These are phyloP conservation scores for Hyles euphorbiae DNA, from an alignment of 1,140 invertebrate species.

Conservation along the genomic window DNA sequence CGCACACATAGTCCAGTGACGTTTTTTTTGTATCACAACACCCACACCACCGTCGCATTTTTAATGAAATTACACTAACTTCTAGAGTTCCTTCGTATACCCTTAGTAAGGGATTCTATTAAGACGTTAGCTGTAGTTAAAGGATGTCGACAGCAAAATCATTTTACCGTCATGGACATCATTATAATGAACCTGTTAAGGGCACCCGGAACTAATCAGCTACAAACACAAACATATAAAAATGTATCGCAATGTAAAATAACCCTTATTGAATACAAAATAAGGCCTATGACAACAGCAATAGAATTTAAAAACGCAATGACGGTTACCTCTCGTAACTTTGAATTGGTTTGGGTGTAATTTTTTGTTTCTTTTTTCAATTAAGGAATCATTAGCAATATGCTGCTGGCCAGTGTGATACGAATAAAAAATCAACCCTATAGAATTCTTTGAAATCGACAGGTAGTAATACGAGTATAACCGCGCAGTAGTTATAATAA, in stretches of 20 bases:
- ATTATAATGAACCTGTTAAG: conserved; percentile 2
- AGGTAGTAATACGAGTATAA: no score
- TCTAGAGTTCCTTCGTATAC: no score
- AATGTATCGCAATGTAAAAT: conserved; percentile 9
- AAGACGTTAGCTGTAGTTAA: no score
- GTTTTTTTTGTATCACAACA: no score
- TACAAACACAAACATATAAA: not conserved
- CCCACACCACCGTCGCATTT: no score
- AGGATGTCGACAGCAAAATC: no score
- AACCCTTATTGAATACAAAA: not conserved
- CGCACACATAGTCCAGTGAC: no score
- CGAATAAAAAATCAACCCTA: no score
- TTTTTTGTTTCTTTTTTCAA: conserved; percentile 10
- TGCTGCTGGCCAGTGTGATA: conserved; percentile 9
- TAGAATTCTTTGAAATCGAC: no score
- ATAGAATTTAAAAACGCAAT: not conserved
- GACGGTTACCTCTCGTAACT: not conserved
- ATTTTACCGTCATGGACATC: conserved; percentile 1
- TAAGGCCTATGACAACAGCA: not conserved
- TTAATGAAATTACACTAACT: no score
- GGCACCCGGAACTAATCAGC: conserved; percentile 22
- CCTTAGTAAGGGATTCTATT: no score
- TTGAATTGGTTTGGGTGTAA: not conserved
- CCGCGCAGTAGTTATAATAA: no score
- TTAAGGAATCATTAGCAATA: conserved; percentile 10